A percentile compares a stretch with the other conserved stretches of the same genome.
Evolutionary conservation across 2,797 vertebrate genomes (phyloP).

Genomic region (Dicrostonyx torquatus): DNA sequence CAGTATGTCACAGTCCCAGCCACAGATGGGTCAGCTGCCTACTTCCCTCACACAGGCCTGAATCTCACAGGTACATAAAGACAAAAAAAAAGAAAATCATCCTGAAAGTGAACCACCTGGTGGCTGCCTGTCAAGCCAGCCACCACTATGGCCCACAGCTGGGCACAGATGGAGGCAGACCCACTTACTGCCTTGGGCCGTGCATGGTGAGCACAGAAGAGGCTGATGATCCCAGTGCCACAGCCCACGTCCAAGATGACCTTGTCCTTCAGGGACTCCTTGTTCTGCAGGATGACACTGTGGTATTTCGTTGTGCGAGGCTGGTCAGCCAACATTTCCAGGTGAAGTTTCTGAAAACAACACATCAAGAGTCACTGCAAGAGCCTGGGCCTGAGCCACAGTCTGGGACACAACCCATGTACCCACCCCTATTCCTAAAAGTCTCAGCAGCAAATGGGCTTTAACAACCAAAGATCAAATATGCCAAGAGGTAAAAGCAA

Average conservation of each 20-base stretch:
- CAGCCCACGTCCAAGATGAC: conserved; percentile 91
- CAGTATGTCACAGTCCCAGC: neutral
- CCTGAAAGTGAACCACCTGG: neutral
- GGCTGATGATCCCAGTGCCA: conserved; percentile 90
- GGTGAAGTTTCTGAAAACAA: conserved; percentile 88
- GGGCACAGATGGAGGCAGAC: neutral
- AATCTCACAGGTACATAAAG: rapidly evolving
- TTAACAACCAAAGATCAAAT: neutral
- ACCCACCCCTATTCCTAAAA: neutral
- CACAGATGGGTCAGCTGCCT: neutral
- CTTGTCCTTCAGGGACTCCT: conserved; percentile 85
- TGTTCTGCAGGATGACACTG: conserved; percentile 87
- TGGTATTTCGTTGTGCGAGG: conserved; percentile 89
- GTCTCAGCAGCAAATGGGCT: neutral
- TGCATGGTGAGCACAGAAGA: conserved; percentile 89
- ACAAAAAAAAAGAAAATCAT: neutral
- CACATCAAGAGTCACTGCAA: neutral
- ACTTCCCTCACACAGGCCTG: rapidly evolving
- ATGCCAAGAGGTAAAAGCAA: neutral
- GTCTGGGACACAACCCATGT: neutral
- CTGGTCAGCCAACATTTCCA: conserved; percentile 91
- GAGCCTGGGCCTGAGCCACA: rapidly evolving
- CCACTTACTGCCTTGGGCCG: conserved; percentile 85
- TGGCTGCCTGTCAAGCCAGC: neutral
- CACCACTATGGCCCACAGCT: neutral